Evolutionary conservation across 2,888 invertebrate species (phyloP).

Genomic region (Crepidodera aurea): DNA sequence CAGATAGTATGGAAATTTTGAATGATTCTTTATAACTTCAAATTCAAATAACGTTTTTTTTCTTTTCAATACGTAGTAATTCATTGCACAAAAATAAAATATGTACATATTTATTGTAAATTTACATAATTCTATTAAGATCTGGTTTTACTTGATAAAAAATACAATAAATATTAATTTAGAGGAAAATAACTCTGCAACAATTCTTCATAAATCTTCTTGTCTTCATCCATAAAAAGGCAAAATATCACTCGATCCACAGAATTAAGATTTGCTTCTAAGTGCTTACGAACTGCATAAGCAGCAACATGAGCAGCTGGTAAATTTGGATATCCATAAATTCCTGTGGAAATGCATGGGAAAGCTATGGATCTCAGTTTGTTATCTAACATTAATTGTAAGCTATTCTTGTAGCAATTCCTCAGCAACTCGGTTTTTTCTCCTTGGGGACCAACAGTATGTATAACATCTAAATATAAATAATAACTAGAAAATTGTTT

Average conservation of each 20-base stretch:
- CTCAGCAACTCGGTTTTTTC: slow-evolving; percentile 71
- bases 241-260: slow-evolving; percentile 83
- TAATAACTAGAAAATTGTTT: not conserved
- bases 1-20: no score
- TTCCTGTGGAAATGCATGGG: slow-evolving; percentile 92
- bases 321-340: slow-evolving; percentile 86
- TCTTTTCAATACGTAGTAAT: no score
- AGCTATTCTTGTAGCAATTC: slow-evolving; percentile 75
- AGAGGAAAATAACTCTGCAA: slow-evolving; percentile 78
- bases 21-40: no score
- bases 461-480: slow-evolving; percentile 78
- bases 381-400: slow-evolving; percentile 67
- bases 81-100: no score
- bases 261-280: slow-evolving; percentile 64
- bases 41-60: no score
- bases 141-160: no score
- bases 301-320: slow-evolving; percentile 81
- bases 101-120: no score
- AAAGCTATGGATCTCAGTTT: slow-evolving; percentile 77
- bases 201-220: slow-evolving; percentile 74
- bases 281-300: slow-evolving; percentile 70
- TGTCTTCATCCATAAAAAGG: slow-evolving; percentile 76
- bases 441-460: slow-evolving; percentile 87
- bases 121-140: no score
- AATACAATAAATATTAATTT: slow-evolving; percentile 1